These are phyloP conservation scores for Lumbricus terrestris DNA, from an alignment of 2,888 invertebrate genomes.

Conservation along the genomic window DNA sequence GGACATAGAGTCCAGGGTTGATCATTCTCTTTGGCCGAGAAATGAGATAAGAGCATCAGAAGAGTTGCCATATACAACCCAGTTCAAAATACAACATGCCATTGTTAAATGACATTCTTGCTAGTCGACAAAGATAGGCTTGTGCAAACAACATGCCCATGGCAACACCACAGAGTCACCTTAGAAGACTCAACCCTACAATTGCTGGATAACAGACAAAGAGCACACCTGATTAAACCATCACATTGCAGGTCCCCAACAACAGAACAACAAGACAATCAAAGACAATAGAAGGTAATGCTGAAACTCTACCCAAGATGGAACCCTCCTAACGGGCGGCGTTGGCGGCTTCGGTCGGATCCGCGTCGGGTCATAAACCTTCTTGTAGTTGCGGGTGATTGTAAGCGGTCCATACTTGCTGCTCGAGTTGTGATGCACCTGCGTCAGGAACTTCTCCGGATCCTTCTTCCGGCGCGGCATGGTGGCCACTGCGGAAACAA, in stretches of 20 bases:
- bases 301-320: conserved; percentile 74
- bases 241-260: not conserved
- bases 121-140: too few species aligned
- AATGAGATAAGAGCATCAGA: too few species aligned
- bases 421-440: conserved; percentile 19
- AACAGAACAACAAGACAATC: not conserved
- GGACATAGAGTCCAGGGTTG: too few species aligned
- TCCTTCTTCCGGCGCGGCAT: conserved; percentile 45
- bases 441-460: conserved; percentile 20
- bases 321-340: conserved; percentile 85
- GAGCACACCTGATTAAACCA: not conserved
- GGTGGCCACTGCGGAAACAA: conserved; percentile 50
- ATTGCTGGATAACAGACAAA: too few species aligned
- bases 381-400: conserved; percentile 20
- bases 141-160: too few species aligned
- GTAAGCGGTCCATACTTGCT: conserved; percentile 8
- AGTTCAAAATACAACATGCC: too few species aligned
- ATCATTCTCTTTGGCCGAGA: too few species aligned
- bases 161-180: too few species aligned
- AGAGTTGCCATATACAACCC: too few species aligned
- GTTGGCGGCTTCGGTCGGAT: conserved; percentile 71
- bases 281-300: not conserved
- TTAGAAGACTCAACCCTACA: too few species aligned
- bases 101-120: too few species aligned
- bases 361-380: conserved; percentile 23